Evolutionary conservation across 2,888 invertebrate genomes (phyloP).

Genomic region (Trichacis sp.): DNA sequence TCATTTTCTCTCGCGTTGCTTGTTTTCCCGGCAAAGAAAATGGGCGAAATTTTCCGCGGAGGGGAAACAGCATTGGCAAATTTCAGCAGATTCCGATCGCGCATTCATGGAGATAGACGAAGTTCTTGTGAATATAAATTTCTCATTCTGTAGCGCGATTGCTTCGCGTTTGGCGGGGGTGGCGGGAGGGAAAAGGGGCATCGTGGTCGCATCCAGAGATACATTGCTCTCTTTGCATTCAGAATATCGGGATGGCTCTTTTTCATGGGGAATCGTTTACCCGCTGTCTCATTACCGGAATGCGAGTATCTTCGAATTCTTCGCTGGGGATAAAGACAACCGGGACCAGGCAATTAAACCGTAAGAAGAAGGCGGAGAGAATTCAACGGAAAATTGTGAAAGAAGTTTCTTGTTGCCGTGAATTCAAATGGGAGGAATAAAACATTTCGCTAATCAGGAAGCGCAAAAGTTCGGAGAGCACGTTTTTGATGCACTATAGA

Average conservation of each 20-base stretch:
- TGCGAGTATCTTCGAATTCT: slow-evolving; percentile 7
- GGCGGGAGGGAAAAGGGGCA: too few species aligned
- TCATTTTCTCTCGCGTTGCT: not conserved
- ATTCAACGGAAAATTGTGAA: not conserved
- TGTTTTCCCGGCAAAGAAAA: too few species aligned
- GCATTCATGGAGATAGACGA: slow-evolving; percentile 23
- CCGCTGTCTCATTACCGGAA: slow-evolving; percentile 32
- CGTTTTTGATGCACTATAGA: not conserved
- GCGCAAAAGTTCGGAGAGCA: not conserved
- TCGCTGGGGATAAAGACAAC: not conserved
- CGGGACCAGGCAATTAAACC: not conserved
- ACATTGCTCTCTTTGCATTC: slow-evolving; percentile 22
- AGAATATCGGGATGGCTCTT: slow-evolving; percentile 24
- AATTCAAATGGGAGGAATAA: not conserved
- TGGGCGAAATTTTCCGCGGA: too few species aligned
- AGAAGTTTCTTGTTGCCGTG: not conserved
- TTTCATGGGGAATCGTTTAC: slow-evolving; percentile 35
- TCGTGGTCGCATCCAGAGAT: slow-evolving; percentile 2
- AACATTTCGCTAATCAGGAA: not conserved
- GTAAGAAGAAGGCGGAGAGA: not conserved
- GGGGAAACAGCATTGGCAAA: too few species aligned
- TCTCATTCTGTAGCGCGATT: slow-evolving; percentile 28
- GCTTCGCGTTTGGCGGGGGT: slow-evolving; percentile 13
- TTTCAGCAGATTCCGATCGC: slow-evolving; percentile 18
- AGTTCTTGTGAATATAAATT: slow-evolving; percentile 42